Conservation (phyloP, 2,888 invertebrate genomes). For the Acanthosepion pharaonis region DNA sequence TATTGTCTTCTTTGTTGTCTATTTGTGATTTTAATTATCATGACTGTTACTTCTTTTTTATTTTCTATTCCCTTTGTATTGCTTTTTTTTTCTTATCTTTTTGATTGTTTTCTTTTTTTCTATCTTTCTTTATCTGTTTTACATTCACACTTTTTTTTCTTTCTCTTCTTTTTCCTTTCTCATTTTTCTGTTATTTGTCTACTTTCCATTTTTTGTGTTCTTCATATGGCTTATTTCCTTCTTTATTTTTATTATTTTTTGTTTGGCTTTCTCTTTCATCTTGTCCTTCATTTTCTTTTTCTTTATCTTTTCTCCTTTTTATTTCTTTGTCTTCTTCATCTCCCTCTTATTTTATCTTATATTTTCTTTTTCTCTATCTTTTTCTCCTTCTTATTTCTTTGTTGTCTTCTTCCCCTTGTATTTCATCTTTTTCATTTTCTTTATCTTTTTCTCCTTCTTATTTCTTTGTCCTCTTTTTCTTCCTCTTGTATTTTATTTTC, state of each 20-base stretch:
- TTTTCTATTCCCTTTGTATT: background rate
- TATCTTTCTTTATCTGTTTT: background rate
- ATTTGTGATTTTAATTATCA: background rate
- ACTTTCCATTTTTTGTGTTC: background rate
- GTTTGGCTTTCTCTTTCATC: background rate
- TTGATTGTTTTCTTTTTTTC: background rate
- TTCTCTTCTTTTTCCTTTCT: background rate
- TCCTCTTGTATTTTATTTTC: no score
- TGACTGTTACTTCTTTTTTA: background rate
- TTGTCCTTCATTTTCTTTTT: background rate
- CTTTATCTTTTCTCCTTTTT: background rate
- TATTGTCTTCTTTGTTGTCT: no score
- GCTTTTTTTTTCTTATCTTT: background rate
- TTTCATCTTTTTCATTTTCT: no score
- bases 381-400: no score
- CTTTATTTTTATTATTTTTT: background rate
- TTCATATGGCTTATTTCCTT: background rate
- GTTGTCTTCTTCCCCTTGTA: no score
- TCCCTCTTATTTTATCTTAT: background rate
- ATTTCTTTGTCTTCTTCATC: background rate
- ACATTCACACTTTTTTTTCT: background rate
- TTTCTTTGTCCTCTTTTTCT: no score
- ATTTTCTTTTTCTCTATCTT: no score
- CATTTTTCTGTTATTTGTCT: no score
- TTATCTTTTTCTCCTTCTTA: no score